Conservation (phyloP, 2,797 vertebrate species). For the Limosa lapponica region DNA sequence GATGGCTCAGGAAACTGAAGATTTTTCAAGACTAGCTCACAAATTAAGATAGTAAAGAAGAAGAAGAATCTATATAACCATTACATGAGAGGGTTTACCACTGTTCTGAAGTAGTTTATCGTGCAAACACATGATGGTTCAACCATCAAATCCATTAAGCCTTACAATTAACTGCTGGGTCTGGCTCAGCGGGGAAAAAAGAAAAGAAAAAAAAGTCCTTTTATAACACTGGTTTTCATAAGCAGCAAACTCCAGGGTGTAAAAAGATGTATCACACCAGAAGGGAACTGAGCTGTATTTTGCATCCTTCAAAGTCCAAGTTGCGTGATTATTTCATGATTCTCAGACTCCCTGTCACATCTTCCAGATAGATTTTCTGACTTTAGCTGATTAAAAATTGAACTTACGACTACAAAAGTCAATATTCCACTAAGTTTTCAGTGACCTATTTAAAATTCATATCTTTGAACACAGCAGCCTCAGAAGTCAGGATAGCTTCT, state of each 20-base stretch:
- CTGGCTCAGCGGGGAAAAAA: neutral
- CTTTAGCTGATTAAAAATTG: neutral
- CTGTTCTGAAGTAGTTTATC: neutral
- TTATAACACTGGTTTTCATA: slow-evolving; percentile 35
- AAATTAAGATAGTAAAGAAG: neutral
- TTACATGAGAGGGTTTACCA: neutral
- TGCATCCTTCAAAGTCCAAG: slow-evolving; percentile 14
- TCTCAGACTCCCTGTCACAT: neutral
- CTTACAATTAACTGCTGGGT: slow-evolving; percentile 20
- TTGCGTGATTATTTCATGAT: slow-evolving; percentile 3
- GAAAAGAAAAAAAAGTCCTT: neutral
- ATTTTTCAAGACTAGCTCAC: neutral
- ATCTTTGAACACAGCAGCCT: neutral
- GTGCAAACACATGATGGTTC: neutral
- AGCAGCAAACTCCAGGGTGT: slow-evolving; percentile 20
- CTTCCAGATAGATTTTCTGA: slow-evolving; percentile 37
- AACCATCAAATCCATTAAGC: neutral
- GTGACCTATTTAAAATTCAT: slow-evolving; percentile 8
- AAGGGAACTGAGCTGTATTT: neutral
- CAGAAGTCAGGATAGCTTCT: neutral
- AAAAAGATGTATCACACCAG: neutral
- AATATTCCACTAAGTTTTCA: slow-evolving; percentile 43
- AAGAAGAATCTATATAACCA: neutral
- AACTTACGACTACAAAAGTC: slow-evolving; percentile 39
- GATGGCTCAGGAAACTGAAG: neutral